phyloP scores from a whole-genome alignment of 2,113 vertebrate species.

The Edolisoma coerulescens region DNA sequence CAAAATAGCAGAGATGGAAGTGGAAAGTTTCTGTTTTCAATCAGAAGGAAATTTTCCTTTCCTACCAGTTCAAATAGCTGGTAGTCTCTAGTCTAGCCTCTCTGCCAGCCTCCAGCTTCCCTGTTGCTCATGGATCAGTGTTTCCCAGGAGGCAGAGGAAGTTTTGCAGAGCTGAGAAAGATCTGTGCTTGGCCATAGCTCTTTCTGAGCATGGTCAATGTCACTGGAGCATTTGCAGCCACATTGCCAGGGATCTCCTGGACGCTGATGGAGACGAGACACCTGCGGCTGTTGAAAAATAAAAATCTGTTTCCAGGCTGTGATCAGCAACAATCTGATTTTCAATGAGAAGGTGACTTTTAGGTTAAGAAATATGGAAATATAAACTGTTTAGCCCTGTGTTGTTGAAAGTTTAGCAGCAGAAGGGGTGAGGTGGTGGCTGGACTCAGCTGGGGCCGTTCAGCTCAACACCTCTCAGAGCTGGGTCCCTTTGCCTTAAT shows the following conservation, averaged over 20 bases:
- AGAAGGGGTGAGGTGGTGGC: background rate
- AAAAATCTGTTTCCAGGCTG: background rate
- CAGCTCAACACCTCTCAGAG: background rate
- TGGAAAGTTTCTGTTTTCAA: background rate
- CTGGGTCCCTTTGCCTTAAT: background rate
- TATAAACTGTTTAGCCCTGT: background rate
- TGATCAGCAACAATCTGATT: background rate
- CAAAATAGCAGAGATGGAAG: background rate
- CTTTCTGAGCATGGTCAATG: background rate
- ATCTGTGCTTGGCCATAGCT: background rate
- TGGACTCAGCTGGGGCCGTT: background rate
- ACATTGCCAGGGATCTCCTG: background rate
- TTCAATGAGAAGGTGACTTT: background rate
- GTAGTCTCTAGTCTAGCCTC: background rate
- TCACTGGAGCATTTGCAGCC: background rate
- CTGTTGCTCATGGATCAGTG: background rate
- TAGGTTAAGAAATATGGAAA: constrained; percentile 30
- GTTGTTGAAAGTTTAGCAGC: constrained; percentile 24
- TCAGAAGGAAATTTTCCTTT: background rate
- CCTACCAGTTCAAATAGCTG: background rate
- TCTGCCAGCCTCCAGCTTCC: background rate
- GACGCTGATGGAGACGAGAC: background rate
- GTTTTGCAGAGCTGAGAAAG: background rate
- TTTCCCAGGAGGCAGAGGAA: background rate
- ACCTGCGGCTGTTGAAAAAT: background rate